phyloP scores from a whole-genome alignment of 64 coral and sea anemone species.

The Porites lutea region DNA sequence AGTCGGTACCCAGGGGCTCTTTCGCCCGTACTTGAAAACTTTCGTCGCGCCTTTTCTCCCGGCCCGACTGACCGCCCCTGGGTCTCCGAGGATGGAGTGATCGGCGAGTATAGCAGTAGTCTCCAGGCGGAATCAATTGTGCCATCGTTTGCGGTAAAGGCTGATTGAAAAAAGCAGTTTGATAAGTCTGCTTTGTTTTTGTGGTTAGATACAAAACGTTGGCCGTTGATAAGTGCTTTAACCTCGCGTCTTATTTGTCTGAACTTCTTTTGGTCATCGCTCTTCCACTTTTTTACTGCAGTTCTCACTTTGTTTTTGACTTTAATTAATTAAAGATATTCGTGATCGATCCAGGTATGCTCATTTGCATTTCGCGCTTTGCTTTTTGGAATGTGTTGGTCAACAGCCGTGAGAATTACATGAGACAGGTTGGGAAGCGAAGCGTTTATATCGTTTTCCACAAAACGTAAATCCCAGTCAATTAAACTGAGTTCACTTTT shows the following conservation, averaged over 20 bases:
- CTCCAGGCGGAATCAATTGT: constrained; percentile 6
- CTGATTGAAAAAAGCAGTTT: no score
- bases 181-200: constrained; percentile 22
- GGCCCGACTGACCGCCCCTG: no score
- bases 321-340: not conserved
- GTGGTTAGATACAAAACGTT: constrained; percentile 28
- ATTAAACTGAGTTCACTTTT: not conserved
- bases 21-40: no score
- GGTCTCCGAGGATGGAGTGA: no score
- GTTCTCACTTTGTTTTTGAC: not conserved
- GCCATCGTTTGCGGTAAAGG: not conserved
- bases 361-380: constrained; percentile 24
- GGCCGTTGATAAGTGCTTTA: constrained; percentile 36
- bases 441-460: constrained; percentile 20
- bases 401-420: constrained; percentile 35
- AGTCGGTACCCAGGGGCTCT: no score
- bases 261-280: constrained; percentile 8
- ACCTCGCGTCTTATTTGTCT: constrained; percentile 1
- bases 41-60: no score
- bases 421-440: constrained; percentile 37
- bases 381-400: constrained; percentile 51
- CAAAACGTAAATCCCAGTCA: constrained; percentile 45
- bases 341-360: constrained; percentile 17
- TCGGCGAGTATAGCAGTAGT: not conserved
- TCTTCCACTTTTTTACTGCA: not conserved